These are phyloP conservation scores for Microhierax caerulescens DNA, from an alignment of 2,797 vertebrate genomes.

Conservation along the genomic window DNA sequence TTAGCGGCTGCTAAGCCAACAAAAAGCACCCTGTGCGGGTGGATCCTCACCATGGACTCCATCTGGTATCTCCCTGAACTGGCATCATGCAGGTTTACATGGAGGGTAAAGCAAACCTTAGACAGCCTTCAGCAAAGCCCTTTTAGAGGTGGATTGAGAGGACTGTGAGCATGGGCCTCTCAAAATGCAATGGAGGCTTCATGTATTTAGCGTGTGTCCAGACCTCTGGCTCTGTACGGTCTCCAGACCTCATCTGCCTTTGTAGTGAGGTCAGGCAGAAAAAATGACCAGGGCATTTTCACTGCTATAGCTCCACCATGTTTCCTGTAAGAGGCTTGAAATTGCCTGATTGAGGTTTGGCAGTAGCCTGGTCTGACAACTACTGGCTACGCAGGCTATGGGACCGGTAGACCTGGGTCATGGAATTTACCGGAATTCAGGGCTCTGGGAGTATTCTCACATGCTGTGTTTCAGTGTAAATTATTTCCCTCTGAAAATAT, in stretches of 20 bases:
- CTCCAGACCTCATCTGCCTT: neutral
- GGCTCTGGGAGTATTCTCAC: neutral
- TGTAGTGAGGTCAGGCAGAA: neutral
- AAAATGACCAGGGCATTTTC: neutral
- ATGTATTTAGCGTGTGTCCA: neutral
- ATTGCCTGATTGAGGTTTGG: neutral
- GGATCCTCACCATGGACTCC: neutral
- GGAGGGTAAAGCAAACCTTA: neutral
- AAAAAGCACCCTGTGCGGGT: neutral
- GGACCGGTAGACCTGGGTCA: neutral
- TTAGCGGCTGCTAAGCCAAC: neutral
- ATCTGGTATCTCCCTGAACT: neutral
- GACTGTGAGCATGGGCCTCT: neutral
- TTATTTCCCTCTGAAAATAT: neutral
- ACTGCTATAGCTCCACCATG: accelerated
- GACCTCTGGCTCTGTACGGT: neutral
- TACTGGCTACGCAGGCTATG: neutral
- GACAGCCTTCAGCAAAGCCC: neutral
- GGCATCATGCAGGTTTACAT: neutral
- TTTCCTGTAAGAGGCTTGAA: neutral
- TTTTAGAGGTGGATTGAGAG: neutral
- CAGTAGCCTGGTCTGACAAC: neutral
- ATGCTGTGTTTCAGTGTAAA: neutral
- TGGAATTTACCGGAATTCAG: neutral
- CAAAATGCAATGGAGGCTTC: neutral